Evolutionary conservation across 2,113 vertebrate species (phyloP).

Genomic region (Ceyx melanurus): DNA sequence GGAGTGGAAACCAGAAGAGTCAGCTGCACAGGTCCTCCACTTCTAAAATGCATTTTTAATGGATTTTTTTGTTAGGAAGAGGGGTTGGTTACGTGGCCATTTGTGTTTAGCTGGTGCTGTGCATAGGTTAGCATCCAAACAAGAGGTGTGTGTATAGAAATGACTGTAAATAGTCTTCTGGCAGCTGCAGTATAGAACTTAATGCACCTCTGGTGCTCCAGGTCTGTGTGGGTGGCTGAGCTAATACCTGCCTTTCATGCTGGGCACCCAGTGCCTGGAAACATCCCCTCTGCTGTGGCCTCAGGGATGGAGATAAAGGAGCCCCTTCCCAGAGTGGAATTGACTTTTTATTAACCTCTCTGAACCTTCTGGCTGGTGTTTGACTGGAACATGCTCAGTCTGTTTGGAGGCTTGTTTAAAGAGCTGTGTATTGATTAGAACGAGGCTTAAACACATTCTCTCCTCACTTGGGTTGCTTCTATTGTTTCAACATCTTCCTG

Average conservation of each 20-base stretch:
- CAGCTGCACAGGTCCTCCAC: neutral
- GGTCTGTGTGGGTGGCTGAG: neutral
- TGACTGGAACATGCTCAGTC: neutral
- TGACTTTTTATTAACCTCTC: conserved; percentile 11
- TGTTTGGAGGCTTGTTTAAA: conserved; percentile 28
- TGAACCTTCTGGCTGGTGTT: conserved; percentile 12
- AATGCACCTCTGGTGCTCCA: neutral
- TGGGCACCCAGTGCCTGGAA: neutral
- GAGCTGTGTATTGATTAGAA: neutral
- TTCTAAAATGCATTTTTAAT: neutral
- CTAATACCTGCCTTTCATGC: neutral
- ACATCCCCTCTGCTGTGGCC: neutral
- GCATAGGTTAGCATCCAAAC: neutral
- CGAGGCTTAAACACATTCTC: neutral
- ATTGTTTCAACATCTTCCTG: neutral
- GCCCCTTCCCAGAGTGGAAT: neutral
- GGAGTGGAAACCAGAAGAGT: neutral
- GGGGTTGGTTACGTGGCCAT: neutral
- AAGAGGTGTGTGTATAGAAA: neutral
- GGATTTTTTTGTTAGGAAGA: neutral
- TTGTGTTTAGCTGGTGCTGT: neutral
- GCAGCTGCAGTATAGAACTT: neutral
- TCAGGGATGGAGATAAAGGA: neutral
- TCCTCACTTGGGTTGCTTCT: neutral
- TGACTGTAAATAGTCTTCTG: neutral